Conservation (phyloP, 2,797 vertebrate genomes). For the Mionectes olivaceus region DNA sequence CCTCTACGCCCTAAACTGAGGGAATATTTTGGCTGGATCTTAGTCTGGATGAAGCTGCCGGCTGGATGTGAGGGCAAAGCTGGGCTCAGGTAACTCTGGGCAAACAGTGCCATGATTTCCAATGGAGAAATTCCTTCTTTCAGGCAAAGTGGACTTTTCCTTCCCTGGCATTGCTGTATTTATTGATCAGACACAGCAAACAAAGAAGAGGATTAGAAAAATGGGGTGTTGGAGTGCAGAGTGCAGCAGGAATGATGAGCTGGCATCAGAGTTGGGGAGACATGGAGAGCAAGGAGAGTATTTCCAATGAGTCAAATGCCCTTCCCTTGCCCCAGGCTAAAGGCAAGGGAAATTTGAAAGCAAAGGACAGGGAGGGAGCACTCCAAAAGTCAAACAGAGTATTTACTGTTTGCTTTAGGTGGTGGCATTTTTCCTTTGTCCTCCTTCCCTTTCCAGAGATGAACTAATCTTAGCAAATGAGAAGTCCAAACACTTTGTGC, state of each 20-base stretch:
- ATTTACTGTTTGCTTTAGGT: background rate
- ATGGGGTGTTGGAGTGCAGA: background rate
- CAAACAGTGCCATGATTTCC: background rate
- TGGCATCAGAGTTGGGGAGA: background rate
- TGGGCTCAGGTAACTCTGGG: background rate
- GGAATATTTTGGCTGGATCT: background rate
- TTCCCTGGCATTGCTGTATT: fast-evolving
- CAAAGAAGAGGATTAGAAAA: background rate
- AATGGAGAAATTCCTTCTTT: background rate
- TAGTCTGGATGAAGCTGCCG: background rate
- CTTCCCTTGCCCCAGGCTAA: background rate
- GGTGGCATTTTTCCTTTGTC: background rate
- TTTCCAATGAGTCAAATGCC: constrained; percentile 1
- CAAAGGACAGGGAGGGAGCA: background rate
- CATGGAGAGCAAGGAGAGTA: background rate
- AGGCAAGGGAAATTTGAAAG: background rate
- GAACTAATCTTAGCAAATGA: background rate
- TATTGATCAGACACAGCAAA: background rate
- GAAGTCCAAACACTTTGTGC: background rate
- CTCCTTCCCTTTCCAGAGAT: background rate
- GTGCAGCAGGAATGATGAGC: background rate
- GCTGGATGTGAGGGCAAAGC: background rate
- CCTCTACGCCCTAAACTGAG: background rate
- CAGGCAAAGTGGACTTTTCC: background rate
- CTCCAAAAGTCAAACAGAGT: background rate